Evolutionary conservation across 2,797 vertebrate species (phyloP).

Genomic region (Knipowitschia caucasica): DNA sequence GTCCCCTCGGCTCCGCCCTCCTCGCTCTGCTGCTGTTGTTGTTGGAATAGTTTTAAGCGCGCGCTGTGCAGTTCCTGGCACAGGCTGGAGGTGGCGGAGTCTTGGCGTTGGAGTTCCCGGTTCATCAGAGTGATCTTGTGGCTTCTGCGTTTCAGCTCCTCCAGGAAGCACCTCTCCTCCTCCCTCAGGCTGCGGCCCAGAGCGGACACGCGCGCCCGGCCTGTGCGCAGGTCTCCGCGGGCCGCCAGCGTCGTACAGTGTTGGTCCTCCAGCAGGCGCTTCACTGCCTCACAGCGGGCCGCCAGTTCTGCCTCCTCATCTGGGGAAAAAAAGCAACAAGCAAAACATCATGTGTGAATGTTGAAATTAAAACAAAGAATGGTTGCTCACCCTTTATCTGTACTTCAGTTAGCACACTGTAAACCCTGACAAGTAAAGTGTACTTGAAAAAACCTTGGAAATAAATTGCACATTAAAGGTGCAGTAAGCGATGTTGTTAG

Average conservation of each 20-base stretch:
- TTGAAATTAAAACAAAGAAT: too few species aligned
- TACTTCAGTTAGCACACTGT: too few species aligned
- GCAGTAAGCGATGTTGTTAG: too few species aligned
- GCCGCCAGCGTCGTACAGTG: conserved; percentile 76
- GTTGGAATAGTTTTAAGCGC: conserved; percentile 80
- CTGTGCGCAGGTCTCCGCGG: conserved; percentile 82
- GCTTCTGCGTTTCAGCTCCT: conserved; percentile 90
- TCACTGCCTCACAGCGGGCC: conserved; percentile 77
- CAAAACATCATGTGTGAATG: too few species aligned
- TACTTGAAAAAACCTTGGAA: too few species aligned
- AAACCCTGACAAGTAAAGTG: too few species aligned
- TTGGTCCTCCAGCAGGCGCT: conserved; percentile 83
- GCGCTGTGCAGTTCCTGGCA: conserved; percentile 85
- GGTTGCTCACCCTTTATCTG: too few species aligned
- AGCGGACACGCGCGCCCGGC: conserved; percentile 80
- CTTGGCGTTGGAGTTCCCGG: conserved; percentile 89
- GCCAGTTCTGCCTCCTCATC: conserved; percentile 79
- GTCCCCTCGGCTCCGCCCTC: conserved; percentile 32
- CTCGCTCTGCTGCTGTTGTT: conserved; percentile 40
- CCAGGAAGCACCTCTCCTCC: conserved; percentile 88
- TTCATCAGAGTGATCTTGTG: conserved; percentile 88
- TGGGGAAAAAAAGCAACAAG: conserved; percentile 17
- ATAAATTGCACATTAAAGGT: too few species aligned
- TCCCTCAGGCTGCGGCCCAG: conserved; percentile 84
- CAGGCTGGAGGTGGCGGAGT: conserved; percentile 82